Percentiles rank a stretch among this genome's conserved stretches.
Evolutionary conservation across 2,888 invertebrate genomes (phyloP).

Genomic region (Chloroclysta siterata): DNA sequence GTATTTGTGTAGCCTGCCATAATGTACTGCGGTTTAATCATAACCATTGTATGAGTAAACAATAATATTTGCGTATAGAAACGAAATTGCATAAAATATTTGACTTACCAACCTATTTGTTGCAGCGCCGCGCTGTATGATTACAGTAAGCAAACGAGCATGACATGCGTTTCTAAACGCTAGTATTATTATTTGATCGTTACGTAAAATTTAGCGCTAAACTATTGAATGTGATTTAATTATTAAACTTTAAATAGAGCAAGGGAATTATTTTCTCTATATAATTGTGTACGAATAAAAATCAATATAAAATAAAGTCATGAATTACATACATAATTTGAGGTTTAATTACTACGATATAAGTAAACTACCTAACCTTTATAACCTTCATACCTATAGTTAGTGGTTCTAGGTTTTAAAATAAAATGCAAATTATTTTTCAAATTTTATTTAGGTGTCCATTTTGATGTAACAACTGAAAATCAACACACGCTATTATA

Average conservation of each 20-base stretch:
- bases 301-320: conserved; percentile 77
- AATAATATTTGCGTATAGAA: conserved; percentile 27
- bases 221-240: conserved; percentile 78
- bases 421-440: conserved; percentile 56
- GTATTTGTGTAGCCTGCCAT: conserved; percentile 67
- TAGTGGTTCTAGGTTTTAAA: not conserved
- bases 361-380: not conserved
- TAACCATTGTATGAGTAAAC: conserved; percentile 16
- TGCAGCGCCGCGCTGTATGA: conserved; percentile 1
- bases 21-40: conserved; percentile 54
- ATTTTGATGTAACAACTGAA: conserved; percentile 77
- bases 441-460: conserved; percentile 78
- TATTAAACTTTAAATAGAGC: conserved; percentile 62
- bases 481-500: conserved; percentile 74
- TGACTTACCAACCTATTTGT: not conserved
- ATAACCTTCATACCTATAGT: not conserved
- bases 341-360: conserved; percentile 40
- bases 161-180: conserved; percentile 3
- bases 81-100: conserved; percentile 8
- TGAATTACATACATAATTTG: conserved; percentile 67
- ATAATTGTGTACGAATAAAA: conserved; percentile 73
- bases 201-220: conserved; percentile 55
- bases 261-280: conserved; percentile 72
- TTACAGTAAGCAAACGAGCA: not conserved
- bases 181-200: conserved; percentile 20